phyloP scores from a whole-genome alignment of 2,113 vertebrate species.

The Gambusia affinis region DNA sequence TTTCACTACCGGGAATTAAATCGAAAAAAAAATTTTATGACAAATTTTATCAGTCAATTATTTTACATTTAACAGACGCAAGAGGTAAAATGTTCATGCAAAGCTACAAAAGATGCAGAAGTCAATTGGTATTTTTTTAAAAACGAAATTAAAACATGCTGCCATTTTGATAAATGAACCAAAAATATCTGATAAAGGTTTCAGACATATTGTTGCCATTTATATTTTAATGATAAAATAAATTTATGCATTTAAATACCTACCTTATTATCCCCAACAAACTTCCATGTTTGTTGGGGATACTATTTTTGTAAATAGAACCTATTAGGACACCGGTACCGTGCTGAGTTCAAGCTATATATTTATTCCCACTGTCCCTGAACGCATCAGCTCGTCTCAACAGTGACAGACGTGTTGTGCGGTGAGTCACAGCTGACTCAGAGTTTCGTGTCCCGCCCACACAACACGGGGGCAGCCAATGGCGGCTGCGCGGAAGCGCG shows the following conservation, averaged over 20 bases:
- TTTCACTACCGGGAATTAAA: too few species aligned
- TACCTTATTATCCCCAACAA: too few species aligned
- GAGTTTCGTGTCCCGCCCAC: slow-evolving; percentile 68
- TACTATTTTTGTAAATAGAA: too few species aligned
- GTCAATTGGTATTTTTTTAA: too few species aligned
- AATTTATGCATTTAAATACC: too few species aligned
- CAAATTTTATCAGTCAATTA: not conserved
- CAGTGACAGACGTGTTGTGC: slow-evolving; percentile 69
- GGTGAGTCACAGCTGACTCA: slow-evolving; percentile 71
- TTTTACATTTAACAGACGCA: not conserved
- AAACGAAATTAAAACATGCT: too few species aligned
- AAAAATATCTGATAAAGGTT: not conserved
- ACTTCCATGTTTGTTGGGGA: too few species aligned
- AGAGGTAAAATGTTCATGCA: not conserved
- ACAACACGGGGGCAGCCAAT: slow-evolving; percentile 61
- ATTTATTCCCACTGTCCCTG: not conserved
- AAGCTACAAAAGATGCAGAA: not conserved
- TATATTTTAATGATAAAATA: too few species aligned
- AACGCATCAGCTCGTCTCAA: slow-evolving; percentile 28
- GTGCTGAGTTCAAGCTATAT: not conserved
- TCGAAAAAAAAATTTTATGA: not conserved
- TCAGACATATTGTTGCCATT: not conserved
- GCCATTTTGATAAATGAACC: not conserved
- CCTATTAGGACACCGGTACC: not conserved
- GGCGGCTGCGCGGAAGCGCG: slow-evolving; percentile 33